Evolutionary conservation across 2,888 invertebrate genomes (phyloP), one percentile per base, ranked within the genome.

Genomic region (Drosophila kuntzei): DNA sequence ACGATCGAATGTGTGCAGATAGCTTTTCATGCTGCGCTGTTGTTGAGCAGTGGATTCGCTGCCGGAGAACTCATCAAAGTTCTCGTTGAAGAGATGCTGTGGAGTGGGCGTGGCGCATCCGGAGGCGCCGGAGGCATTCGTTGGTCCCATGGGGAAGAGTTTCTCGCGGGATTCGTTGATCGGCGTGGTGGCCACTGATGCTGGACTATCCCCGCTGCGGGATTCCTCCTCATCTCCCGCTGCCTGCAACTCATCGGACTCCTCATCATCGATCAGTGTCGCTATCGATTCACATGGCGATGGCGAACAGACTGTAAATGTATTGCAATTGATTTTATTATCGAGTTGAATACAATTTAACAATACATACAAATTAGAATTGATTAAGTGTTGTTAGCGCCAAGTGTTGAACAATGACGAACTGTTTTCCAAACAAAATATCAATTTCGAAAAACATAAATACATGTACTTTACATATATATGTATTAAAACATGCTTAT

Each of bases 241-340:
- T 39, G 63, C 27, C 36, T 20, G 39, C 51, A 37, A 2, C n/a
- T 73, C 65, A 25, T 69, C 66, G 6, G 64, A 79, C 12, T 75
- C 93, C 16, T 95, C 94, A 22, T 93, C 93, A 71, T 94, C 95
- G 0, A 94, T 94, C 34, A 95, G 94, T 58, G 96, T 96, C 69
- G 94, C 94, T 32, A 96, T 92, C 3, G 96, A 96, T 69, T 95
- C 96, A 87, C 96, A 95, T 0, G 96, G 96, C 1, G 96, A 96
- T 0, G 96, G 96, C 18, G 96, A 96, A 84, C 95, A 95, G n/a
- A 95, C 96, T 81, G 94, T 93, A 44, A 96, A 59, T 6, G 62
- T 53, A 37, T 44, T 25, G 11, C 18, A 43, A 43, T 16, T n/a
- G 7, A 34, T 49, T 43, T 61, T 27, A 73, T 18, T 43, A 34